Evolutionary conservation across 2,797 vertebrate species (phyloP).

Genomic region (Bradypodion pumilum): DNA sequence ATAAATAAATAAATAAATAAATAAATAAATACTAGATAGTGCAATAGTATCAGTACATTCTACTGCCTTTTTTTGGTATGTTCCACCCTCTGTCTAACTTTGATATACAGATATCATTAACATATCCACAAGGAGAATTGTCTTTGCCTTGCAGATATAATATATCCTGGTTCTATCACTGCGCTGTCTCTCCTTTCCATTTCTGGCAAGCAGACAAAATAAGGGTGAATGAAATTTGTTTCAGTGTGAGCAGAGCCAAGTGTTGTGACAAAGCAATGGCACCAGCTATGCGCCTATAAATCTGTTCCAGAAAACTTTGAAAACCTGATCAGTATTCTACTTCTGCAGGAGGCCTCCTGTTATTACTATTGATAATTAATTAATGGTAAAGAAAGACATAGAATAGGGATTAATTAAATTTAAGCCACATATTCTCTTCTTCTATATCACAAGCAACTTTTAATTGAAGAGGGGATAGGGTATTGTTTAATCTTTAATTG

Average conservation of each 20-base stretch:
- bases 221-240: conserved; percentile 21
- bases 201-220: conserved; percentile 41
- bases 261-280: conserved; percentile 5
- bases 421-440: neutral
- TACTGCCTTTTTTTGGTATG: conserved; percentile 11
- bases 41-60: neutral
- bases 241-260: conserved; percentile 14
- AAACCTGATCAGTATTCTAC: conserved; percentile 15
- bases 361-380: conserved; percentile 3
- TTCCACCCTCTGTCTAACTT: conserved; percentile 19
- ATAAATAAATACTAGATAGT: neutral
- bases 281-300: neutral
- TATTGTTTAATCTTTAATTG: conserved; percentile 38
- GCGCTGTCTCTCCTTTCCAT: conserved; percentile 24
- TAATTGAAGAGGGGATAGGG: conserved; percentile 1
- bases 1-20: no score
- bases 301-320: conserved; percentile 10
- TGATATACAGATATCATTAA: conserved; percentile 49
- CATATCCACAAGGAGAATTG: conserved; percentile 34
- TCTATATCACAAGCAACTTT: conserved; percentile 14
- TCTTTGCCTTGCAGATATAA: conserved; percentile 52
- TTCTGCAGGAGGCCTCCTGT: conserved; percentile 2
- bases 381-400: conserved; percentile 29
- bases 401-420: conserved; percentile 37
- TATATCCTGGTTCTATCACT: conserved; percentile 9